These are phyloP conservation scores for Phymastichus coffea DNA, from an alignment of 1,140 invertebrate genomes.

Conservation along the genomic window DNA sequence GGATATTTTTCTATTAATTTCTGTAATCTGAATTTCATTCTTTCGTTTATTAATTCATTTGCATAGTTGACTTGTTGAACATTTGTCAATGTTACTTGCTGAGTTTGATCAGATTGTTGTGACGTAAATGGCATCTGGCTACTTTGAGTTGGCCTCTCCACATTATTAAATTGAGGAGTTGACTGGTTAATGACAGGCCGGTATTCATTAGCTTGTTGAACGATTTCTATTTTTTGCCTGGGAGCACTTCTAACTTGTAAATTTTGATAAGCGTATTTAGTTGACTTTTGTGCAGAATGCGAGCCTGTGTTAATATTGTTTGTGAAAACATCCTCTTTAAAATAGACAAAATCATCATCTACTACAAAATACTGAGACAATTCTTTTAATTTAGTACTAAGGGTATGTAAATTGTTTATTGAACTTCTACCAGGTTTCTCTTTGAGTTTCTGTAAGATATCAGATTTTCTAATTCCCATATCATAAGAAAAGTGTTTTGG, in stretches of 20 bases:
- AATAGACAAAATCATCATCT: slow-evolving; percentile 29
- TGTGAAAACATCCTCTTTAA: no score
- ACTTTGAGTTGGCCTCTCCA: not conserved
- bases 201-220: no score
- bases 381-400: slow-evolving; percentile 25
- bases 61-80: not conserved
- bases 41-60: slow-evolving; percentile 30
- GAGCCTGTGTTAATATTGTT: no score
- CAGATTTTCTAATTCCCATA: not conserved
- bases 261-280: not conserved
- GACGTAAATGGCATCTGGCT: not conserved
- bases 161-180: not conserved
- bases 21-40: slow-evolving; percentile 37
- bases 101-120: not conserved
- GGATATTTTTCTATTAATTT: slow-evolving; percentile 42
- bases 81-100: not conserved
- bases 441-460: slow-evolving; percentile 9
- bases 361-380: slow-evolving; percentile 31
- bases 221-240: no score
- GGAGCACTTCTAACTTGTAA: not conserved
- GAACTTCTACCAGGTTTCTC: not conserved
- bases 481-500: no score
- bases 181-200: no score
- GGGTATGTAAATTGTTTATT: not conserved
- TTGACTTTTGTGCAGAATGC: not conserved